Evolutionary conservation across 2,888 invertebrate genomes (phyloP), one percentile per base, ranked within the genome.

Genomic region (Napeogenes inachia): DNA sequence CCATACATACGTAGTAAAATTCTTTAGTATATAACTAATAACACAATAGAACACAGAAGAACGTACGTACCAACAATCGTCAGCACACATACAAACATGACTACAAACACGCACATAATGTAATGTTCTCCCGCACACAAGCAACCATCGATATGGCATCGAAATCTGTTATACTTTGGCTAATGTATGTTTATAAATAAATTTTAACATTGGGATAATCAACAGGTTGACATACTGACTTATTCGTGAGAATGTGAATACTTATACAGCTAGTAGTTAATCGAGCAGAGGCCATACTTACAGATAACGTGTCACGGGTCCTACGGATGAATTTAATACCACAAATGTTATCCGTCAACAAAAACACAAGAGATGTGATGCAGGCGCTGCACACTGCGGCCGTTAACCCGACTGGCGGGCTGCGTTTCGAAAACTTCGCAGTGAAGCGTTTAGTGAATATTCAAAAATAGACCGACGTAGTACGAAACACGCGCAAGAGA

Each of bases 401-500:
- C 90, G 89, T 89, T 89, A 78, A 90, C 89, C 90, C 88, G 87
- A 70, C 76, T 78, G 82, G 74, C 80, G 82, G 81, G 78, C 80
- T 86, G 86, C 88, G 89, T 89, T 89, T 89, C 88, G 87, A 89
- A 89, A 89, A 90, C 88, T 88, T 87, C 80, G 82, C 84, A 78
- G 79, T 77, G 83, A 81, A 83, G 84, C 84, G 89, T 87, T 89
- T 86, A 86, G 84, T 87, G 85, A 84, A 87, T 87, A 89, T 87
- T 89, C 89, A 89, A 89, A 90, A 90, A 90, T 90, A 89, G 90
- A 89, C 81, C 81, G 82, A 83, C 81, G 75, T 77, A 79, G 76
- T 79, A 72, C 77, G 75, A 78, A 75, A 80, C 82, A 84, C 82
- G 81, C 80, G 82, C 78, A 75, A 81, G 79, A 76, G 74, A 78